A percentile compares a stretch with the other conserved stretches of the same genome.
phyloP scores from a whole-genome alignment of 2,113 vertebrate genomes.

The Leptobrachium leishanense region DNA sequence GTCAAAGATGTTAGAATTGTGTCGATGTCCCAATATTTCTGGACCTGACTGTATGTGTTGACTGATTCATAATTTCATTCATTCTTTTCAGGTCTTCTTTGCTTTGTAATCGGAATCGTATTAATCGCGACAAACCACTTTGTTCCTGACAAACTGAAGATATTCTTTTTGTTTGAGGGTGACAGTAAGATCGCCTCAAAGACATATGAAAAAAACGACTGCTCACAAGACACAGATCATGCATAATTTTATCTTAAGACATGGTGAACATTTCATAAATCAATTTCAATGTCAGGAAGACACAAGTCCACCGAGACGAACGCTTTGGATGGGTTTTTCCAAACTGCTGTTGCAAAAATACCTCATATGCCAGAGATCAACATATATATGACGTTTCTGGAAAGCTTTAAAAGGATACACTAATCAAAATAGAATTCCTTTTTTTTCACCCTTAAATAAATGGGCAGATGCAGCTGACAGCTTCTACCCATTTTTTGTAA shows the following conservation, averaged over 20 bases:
- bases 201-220: conserved; percentile 43
- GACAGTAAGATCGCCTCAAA: conserved; percentile 14
- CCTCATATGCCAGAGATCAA: not conserved
- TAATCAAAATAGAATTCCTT: no score
- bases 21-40: no score
- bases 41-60: no score
- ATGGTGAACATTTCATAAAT: not conserved
- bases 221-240: not conserved
- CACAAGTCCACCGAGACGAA: no score
- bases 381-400: not conserved
- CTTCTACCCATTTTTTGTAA: no score
- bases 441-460: no score
- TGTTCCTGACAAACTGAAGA: conserved; percentile 71
- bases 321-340: no score
- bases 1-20: no score
- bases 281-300: no score
- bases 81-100: conserved; percentile 75
- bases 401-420: not conserved
- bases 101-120: conserved; percentile 71
- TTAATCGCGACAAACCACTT: conserved; percentile 72
- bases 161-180: conserved; percentile 72
- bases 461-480: no score
- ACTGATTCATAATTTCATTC: no score
- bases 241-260: not conserved
- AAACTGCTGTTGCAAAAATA: no score